Evolutionary conservation across 2,797 vertebrate genomes (phyloP).

Genomic region (Falco novaeseelandiae): DNA sequence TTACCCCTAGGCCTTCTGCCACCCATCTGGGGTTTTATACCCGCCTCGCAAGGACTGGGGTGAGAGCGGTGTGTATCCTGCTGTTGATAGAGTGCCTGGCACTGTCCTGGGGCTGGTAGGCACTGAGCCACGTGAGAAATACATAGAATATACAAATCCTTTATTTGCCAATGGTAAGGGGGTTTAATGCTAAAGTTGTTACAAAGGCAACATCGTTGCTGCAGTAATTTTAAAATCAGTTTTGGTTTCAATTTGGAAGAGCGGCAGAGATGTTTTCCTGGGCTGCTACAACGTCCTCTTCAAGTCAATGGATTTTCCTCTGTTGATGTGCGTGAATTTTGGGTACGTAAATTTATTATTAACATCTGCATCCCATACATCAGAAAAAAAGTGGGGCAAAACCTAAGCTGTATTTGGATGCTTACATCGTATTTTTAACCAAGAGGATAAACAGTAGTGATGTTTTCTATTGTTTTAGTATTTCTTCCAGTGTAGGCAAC

Average conservation of each 20-base stretch:
- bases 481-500: conserved; percentile 14
- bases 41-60: rapidly evolving
- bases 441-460: conserved; percentile 6
- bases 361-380: neutral
- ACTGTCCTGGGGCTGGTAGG: neutral
- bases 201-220: neutral
- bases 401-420: neutral
- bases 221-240: neutral
- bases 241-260: conserved; percentile 44
- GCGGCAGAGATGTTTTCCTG: neutral
- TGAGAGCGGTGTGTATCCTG: neutral
- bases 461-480: conserved; percentile 30
- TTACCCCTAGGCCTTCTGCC: neutral
- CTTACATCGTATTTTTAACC: neutral
- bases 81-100: rapidly evolving
- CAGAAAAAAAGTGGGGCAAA: neutral
- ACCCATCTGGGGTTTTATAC: neutral
- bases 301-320: neutral
- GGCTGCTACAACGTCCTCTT: neutral
- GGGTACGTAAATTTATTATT: neutral
- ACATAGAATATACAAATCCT: neutral
- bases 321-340: neutral
- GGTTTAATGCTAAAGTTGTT: neutral
- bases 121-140: neutral
- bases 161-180: neutral